Base-by-base conservation (phyloP, 2,797 vertebrate species). In the Tangara arthus region DNA sequence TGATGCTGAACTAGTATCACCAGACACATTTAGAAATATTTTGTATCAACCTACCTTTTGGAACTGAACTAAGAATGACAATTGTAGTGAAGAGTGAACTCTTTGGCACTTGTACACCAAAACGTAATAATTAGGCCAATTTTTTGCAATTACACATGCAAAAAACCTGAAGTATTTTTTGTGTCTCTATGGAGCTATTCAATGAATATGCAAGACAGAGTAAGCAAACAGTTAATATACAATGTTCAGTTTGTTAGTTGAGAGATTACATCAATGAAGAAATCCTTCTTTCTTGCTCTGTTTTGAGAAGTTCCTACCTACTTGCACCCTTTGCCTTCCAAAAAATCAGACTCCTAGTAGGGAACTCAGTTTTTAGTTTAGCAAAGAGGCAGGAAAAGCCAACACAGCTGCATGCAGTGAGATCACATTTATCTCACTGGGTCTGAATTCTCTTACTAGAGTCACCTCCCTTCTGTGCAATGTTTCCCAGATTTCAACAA, bases 401-500 rank as follows among this genome's bases (percentile, higher is more conserved):
- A 96, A 72, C 72, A 90, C 95, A 97, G 94, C 96, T 97, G 96
- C 0, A 0, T 42, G 41, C n/a, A 93, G 70, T 97, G 96, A 97
- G 94, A 92, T 96, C 95, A 96, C 42, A 6, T 95, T 97, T 91
- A 95, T 91, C 93, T 97, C 96, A 97, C 64, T 76, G 70, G 32
- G 77, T 49, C 81, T 93, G 64, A 89, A 93, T 85, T 95, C 69
- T 87, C 80, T 90, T 35, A 27, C 41, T 56, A 56, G 23, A 73
- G 80, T 86, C 82, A 88, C 95, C 94, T 96, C 95, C 96, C 94
- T 93, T 95, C 50, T 90, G 56, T 82, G 82, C 82, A 88, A 70
- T 71, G 80, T 14, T 92, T 71, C 82, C 55, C 64, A 90, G 82
- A 87, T 39, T 85, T 77, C 71, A 92, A 83, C 72, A 93, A 79